phyloP scores from a whole-genome alignment of 2,888 invertebrate species.

The Plagodis pulveraria region DNA sequence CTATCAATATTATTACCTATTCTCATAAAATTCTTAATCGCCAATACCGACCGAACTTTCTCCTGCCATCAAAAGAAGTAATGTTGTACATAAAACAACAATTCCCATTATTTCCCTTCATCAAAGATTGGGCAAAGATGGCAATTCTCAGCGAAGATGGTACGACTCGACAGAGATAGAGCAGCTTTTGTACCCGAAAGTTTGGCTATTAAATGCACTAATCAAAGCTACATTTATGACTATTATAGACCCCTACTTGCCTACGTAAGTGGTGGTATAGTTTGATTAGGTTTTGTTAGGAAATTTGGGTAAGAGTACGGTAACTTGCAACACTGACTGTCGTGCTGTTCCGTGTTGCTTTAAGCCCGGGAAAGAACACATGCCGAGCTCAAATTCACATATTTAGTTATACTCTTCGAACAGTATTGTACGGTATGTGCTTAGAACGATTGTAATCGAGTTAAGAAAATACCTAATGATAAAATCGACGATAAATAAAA shows the following conservation, averaged over 20 bases:
- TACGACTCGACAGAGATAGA: background rate
- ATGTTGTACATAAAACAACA: constrained; percentile 30
- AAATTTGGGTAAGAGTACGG: no score
- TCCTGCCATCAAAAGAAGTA: constrained; percentile 27
- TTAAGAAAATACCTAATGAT: no score
- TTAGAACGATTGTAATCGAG: no score
- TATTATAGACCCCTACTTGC: background rate
- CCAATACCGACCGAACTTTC: constrained; percentile 16
- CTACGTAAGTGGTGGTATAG: constrained; percentile 11
- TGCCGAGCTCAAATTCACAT: no score
- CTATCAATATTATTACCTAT: constrained; percentile 16
- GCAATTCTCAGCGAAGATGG: constrained; percentile 13
- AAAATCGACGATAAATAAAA: no score
- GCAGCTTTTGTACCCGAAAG: constrained; percentile 17
- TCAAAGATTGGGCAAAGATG: constrained; percentile 17
- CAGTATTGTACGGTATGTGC: no score
- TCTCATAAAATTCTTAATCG: constrained; percentile 26
- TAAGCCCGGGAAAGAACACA: no score
- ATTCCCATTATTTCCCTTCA: constrained; percentile 29
- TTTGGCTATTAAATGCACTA: constrained; percentile 24
- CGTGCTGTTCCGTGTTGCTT: no score
- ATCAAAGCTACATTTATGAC: constrained; percentile 12
- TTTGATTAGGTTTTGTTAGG: background rate
- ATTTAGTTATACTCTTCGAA: no score
- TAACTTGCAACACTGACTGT: no score